Base-by-base conservation (phyloP, 2,113 vertebrate species). In the Anoplopoma fimbria region DNA sequence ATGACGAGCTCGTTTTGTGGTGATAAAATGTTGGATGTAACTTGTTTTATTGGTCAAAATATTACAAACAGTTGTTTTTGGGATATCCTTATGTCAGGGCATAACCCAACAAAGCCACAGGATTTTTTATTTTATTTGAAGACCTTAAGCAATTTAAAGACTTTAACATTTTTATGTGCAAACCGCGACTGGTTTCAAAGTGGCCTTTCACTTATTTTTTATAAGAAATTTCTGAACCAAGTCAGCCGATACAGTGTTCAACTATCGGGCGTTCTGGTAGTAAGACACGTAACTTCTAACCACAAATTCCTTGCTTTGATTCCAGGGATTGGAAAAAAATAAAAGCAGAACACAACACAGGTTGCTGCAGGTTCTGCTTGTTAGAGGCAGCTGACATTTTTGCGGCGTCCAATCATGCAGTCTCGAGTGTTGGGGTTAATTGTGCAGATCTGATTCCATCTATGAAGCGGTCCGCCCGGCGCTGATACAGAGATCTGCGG, bases 361-460 rank as follows among this genome's bases (percentile, higher is more conserved):
- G 65, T 72, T 17, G 55, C 72, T 63, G 69, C 75, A 40, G 79
- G 79, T 13, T 7, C 38, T 17, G 45, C 70, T 75, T 49, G 23
- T 84, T 69, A 61, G 45, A 42, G 34, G 5, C 29, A n/a, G 38
- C 67, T 10, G 27, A 45, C 81, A 57, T 47, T 82, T 55, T 45
- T 40, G 25, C 14, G 5, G 71, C 7, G 47, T 79, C 71, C 70
- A 15, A 49, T 75, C 84, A 70, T 13, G 82, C 62, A 12, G 61
- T 70, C 77, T 86, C 80, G 77, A 88, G 91, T 91, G 88, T 91
- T 88, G 89, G 74, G 84, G 82, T 90, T 88, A 92, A 93, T 91
- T 90, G 91, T 83, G 87, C 87, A 33, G 89, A 69, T 91, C 91
- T 89, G 91, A 91, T 90, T 92, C 83, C 87, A 82, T 57, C 76